Evolutionary conservation across 2,888 invertebrate genomes (phyloP), one percentile per base, ranked within the genome.

Genomic region (Tigriopus californicus): DNA sequence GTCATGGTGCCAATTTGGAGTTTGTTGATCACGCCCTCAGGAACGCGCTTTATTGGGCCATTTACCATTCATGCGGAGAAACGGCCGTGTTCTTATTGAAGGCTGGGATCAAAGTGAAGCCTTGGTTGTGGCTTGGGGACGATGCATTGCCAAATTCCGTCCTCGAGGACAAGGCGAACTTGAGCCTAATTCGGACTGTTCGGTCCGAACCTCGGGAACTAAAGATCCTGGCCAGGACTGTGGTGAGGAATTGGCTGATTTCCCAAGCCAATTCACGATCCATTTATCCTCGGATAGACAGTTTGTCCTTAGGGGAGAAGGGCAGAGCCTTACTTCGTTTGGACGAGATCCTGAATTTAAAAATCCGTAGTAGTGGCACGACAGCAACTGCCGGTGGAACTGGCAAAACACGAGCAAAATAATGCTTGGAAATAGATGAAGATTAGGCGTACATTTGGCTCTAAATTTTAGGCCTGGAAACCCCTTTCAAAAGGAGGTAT

Each of bases 1-100:
- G 49, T n/a, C 58, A 58, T 40, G 58, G 58, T 40, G 58, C 58
- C 8, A 58, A 58, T 40, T 15, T 58, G 15, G 58, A 58, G 41
- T 58, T 25, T 51, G 51, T 25, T 8, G 58, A 58, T 20, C 42
- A 33, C n/a, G 58, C 58, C 3, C 58, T 58, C 15, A 18, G 58
- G 13, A 58, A 58, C 25, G 51, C 58, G 10, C 22, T 58, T 6
- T 58, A 49, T 40, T 58, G 58, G 58, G 24, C 51, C 5, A 33
- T 58, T 25, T 58, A 58, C 49, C 48, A 58, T 41, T 49, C 40
- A 5, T 49, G 46, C 12, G 22, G 58, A 12, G 58, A 58, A 33
- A 48, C 49, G 12, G 25, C 46, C 12, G 48, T 40, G 11, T 51
- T 49, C 40, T 33, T 58, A 10, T 20, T 58, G 6, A 18, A 58